Base-by-base conservation (phyloP, 2,113 vertebrate species). In the Emydocephalus ijimae region DNA sequence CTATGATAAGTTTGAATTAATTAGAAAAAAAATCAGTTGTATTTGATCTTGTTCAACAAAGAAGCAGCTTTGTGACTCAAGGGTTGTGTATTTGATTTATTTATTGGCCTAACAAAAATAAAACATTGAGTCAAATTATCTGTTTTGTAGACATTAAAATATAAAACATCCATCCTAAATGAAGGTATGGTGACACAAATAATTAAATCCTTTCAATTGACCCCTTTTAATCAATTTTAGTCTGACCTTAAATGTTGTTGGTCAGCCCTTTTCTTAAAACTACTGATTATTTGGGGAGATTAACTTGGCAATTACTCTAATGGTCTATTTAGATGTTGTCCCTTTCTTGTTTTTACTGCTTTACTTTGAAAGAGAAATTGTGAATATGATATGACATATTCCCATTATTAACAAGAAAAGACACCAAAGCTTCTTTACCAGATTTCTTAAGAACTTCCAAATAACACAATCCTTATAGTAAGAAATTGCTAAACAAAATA, bases 271-370 rank as follows among this genome's bases (percentile, higher is more conserved):
- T 93, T 96, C 94, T 93, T 96, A 93, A 89, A 97, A 97, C 97
- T 96, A 93, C 96, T 97, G 97, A 98, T 97, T 95, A 95, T 94
- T 91, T 96, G 88, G 43, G 50, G 95, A 97, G 98, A 98, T 98
- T 96, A 95, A 64, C 48, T 61, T 90, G 64, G 26, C 93, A 93
- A 95, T 97, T 96, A 94, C 81, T 69, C 96, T 96, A 95, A 96
- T 95, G 56, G 90, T 95, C 97, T 93, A 95, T 97, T 94, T 96
- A 93, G 95, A 95, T 94, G 45, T 95, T 93, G 96, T 96, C 95
- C 96, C 95, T 94, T 96, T 94, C 93, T 86, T 89, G 90, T 96
- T 95, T 92, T 93, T 91, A 91, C 90, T 86, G 92, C 92, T 89
- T 85, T 94, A 93, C 94, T 96, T 95, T 94, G 97, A 94, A 96